Base-by-base conservation (phyloP, 2,888 invertebrate species). In the Lepetodrilus schrolli region DNA sequence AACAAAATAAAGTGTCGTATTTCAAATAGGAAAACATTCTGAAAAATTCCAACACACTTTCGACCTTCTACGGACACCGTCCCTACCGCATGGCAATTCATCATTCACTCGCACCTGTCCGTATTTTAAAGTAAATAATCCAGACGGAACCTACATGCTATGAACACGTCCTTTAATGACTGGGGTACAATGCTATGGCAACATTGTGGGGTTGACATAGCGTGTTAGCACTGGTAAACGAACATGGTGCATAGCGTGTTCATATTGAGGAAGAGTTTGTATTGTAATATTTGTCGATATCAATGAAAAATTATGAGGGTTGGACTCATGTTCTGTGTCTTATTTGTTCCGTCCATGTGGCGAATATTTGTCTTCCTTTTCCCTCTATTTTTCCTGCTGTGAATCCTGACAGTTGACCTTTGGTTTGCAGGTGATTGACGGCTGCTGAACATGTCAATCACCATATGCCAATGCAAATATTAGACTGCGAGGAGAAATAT, bases 261-360 rank as follows among this genome's bases (percentile, higher is more conserved):
- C 26, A 30, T 30, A 23, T 58, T 58, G 34, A 30, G 17, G 30
- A 13, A 30, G 58, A 58, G 26, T 3, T 58, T 26, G 58, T 58
- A 30, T 58, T 58, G 34, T 34, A 58, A 58, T 58, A 58, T 58
- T 58, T 58, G 58, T 30, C 34, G 30, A 58, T 30, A 58, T 58
- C 58, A 30, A 34, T n/a, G 26, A 26, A 30, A 34, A 58, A 58
- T 30, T 30, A 34, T 7, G 26, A 5, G 58, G 1, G 13, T 58
- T 13, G 58, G 34, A n/a, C n/a, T n/a, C 58, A 58, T 34, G 34
- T 30, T 34, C 34, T 58, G 7, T 58, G 58, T 58, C 17, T 1
- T 58, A 17, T 58, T 58, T 58, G 58, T 17, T 58, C 21, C 17
- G 58, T 26, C 58, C 58, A 58, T 58, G 58, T 58, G 58, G 26